Evolutionary conservation across 37 sponge, comb jelly and placozoan species (phyloP).

Genomic region (Cliona cf. orientalis): DNA sequence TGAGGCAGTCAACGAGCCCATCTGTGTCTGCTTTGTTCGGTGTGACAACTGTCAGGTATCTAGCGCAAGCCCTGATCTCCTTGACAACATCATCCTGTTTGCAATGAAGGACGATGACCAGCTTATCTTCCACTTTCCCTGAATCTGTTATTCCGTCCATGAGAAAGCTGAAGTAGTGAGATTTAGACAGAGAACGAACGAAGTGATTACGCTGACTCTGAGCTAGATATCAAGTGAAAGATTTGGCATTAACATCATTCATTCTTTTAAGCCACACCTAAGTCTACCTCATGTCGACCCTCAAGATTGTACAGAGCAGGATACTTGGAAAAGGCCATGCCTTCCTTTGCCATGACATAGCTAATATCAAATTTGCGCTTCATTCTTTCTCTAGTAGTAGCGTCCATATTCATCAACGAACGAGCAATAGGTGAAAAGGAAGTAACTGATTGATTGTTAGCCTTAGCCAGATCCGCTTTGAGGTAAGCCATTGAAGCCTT

Average conservation of each 20-base stretch:
- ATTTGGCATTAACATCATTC: neutral
- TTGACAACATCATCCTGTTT: no score
- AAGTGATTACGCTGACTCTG: neutral
- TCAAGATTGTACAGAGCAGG: neutral
- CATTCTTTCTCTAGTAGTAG: neutral
- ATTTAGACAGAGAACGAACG: neutral
- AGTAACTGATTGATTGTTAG: neutral
- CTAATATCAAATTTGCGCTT: neutral
- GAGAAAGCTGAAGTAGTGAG: neutral
- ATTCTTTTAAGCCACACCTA: neutral
- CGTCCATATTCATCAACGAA: neutral
- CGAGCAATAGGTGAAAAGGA: neutral
- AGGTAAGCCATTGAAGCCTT: neutral
- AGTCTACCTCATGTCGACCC: neutral
- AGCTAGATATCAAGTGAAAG: neutral
- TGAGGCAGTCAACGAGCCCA: conserved; percentile 37
- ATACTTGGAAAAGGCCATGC: neutral
- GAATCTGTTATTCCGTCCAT: neutral
- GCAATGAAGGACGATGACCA: no score
- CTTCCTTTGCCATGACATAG: neutral
- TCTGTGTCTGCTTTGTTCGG: conserved; percentile 41
- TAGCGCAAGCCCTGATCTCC: no score
- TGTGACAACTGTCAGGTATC: no score
- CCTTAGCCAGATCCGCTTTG: neutral
- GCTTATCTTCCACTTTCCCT: no score